phyloP scores from a whole-genome alignment of 1,140 invertebrate species.

The Hylaeus volcanicus region DNA sequence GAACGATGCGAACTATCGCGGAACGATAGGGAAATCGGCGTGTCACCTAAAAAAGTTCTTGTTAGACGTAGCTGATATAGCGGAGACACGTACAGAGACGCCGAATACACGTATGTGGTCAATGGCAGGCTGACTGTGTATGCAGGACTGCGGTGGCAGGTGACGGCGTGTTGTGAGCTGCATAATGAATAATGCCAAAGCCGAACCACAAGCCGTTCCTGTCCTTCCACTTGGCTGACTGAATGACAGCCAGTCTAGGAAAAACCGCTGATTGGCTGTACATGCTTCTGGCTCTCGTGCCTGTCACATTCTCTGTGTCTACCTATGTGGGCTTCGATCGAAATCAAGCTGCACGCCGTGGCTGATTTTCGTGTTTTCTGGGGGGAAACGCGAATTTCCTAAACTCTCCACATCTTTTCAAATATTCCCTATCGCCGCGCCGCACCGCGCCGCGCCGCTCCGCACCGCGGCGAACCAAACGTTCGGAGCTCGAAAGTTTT shows the following conservation, averaged over 20 bases:
- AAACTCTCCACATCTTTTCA: slow-evolving; percentile 19
- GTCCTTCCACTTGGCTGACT: slow-evolving; percentile 76
- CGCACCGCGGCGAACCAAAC: too few relatives aligned
- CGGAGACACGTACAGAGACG: slow-evolving; percentile 3
- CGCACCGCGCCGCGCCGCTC: too few relatives aligned
- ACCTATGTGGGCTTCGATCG: slow-evolving; percentile 60
- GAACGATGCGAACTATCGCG: not conserved
- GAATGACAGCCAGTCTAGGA: slow-evolving; percentile 76
- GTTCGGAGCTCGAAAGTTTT: not conserved
- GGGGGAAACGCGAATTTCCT: slow-evolving; percentile 41
- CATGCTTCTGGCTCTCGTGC: slow-evolving; percentile 63
- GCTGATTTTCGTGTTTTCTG: slow-evolving; percentile 59
- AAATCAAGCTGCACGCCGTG: slow-evolving; percentile 62
- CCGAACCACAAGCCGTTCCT: slow-evolving; percentile 77
- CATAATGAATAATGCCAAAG: slow-evolving; percentile 79
- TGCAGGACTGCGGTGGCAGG: slow-evolving; percentile 72
- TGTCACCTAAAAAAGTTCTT: slow-evolving; percentile 16
- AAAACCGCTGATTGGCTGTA: slow-evolving; percentile 77
- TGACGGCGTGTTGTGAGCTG: slow-evolving; percentile 77
- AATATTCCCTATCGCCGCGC: not conserved
- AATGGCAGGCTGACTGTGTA: slow-evolving; percentile 58
- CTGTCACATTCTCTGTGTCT: slow-evolving; percentile 67
- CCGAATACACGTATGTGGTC: slow-evolving; percentile 54
- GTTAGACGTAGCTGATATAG: slow-evolving; percentile 38
- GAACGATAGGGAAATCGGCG: not conserved